Percentiles rank a stretch among this genome's conserved stretches.
phyloP scores from a whole-genome alignment of 1,140 invertebrate genomes.

The Scaptomyza montana region DNA sequence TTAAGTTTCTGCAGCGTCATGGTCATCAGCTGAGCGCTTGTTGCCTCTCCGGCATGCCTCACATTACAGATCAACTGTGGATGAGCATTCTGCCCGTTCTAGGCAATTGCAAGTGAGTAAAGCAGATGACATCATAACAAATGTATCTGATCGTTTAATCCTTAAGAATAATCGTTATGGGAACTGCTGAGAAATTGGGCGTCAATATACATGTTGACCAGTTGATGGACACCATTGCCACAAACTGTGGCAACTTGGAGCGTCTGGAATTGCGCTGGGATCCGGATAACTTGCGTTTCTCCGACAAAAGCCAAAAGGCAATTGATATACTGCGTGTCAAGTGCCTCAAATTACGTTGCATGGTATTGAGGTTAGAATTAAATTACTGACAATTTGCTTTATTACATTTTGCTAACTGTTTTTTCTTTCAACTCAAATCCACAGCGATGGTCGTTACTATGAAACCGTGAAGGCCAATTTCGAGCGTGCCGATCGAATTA shows the following conservation, averaged over 20 bases:
- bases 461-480: constrained; percentile 99
- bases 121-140: background rate
- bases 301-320: constrained; percentile 99
- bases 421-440: background rate
- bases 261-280: constrained; percentile 98
- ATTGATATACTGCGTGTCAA: constrained; percentile 95
- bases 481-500: constrained; percentile 97
- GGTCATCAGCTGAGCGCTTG: constrained; percentile 95
- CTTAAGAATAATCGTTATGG: constrained; percentile 97
- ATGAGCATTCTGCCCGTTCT: constrained; percentile 95
- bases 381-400: background rate
- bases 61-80: constrained; percentile 99
- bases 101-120: constrained; percentile 93
- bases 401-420: background rate
- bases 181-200: constrained; percentile 97
- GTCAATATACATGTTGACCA: constrained; percentile 98
- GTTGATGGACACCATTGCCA: constrained; percentile 98
- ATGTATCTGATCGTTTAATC: background rate
- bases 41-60: constrained; percentile 96
- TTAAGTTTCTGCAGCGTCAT: constrained; percentile 95
- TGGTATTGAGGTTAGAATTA: constrained; percentile 90
- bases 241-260: constrained; percentile 94
- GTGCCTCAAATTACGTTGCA: constrained; percentile 92
- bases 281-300: constrained; percentile 98
- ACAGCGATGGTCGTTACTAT: constrained; percentile 98